A percentile compares a stretch with the other conserved stretches of the same genome.
phyloP scores from a whole-genome alignment of 2,797 vertebrate species.

The Setipinna tenuifilis region DNA sequence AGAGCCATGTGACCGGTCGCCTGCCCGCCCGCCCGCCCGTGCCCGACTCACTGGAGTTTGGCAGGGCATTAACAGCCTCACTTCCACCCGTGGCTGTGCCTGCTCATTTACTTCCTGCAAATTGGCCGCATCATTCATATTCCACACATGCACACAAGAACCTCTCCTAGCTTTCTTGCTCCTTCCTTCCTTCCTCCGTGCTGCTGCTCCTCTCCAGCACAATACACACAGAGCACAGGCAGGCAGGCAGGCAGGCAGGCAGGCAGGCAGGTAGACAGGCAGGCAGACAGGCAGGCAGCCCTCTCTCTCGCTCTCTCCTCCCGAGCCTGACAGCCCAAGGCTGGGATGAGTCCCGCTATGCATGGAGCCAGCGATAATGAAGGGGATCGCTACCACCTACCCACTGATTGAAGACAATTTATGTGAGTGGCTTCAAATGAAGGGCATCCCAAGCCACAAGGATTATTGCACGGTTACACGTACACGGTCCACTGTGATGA shows the following conservation, averaged over 20 bases:
- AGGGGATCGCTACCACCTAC: neutral
- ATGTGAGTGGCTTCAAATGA: neutral
- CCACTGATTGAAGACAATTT: neutral
- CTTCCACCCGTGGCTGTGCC: conserved; percentile 12
- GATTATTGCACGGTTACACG: too few species aligned
- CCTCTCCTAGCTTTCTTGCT: too few species aligned
- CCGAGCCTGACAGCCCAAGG: too few species aligned
- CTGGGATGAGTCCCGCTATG: too few species aligned
- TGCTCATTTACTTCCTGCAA: conserved; percentile 17
- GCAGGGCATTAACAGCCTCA: conserved; percentile 50
- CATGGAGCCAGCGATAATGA: neutral
- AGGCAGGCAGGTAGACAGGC: too few species aligned
- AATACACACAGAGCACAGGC: too few species aligned
- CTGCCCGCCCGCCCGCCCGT: neutral
- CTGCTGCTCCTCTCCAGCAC: too few species aligned
- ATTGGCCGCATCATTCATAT: conserved; percentile 32
- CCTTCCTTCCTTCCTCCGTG: too few species aligned
- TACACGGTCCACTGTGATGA: too few species aligned
- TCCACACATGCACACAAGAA: conserved; percentile 23
- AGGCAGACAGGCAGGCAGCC: too few species aligned
- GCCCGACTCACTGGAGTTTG: conserved; percentile 43
- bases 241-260: too few species aligned
- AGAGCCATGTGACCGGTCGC: conserved; percentile 55
- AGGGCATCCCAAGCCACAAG: neutral
- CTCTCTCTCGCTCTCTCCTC: too few species aligned